Evolutionary conservation across 2,888 invertebrate genomes (phyloP), one percentile per base, ranked within the genome.

Genomic region (Palloptera scutellata): DNA sequence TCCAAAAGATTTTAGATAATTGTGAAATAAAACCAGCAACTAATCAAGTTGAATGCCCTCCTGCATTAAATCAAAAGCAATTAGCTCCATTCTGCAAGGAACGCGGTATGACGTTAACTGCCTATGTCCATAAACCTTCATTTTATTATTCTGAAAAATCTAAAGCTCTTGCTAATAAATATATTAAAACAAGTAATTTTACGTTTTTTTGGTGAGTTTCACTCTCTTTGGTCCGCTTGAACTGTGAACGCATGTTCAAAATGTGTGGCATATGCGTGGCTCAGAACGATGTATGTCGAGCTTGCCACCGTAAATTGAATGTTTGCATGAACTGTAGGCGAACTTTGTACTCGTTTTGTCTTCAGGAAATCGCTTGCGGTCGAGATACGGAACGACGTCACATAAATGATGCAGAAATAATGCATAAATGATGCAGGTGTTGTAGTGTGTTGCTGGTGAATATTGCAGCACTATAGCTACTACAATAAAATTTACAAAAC

Each of bases 41-140:
- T 2, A 88, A 89, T 70, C 92, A 92, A 68, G 84, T 85, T 9
- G 85, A 85, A 70, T 84, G 83, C 60, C 80, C 92, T 76, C 88
- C 93, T 1, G 91, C 91, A 74, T 85, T 93, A 2, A 91, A 90
- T 72, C 92, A 94, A 77, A 89, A 88, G 43, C 88, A 89, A 48
- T 81, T 94, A 40, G 88, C 90, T 0, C 83, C 89, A 1, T 93
- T 90, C 78, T 92, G 94, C 81, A 87, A 88, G 62, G 81, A 87
- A 9, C 87, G 88, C 51, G 86, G 86, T 58, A 90, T 96, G 55
- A 84, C 86, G 0, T 83, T 95, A 73, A 90, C 87, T 79, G 94
- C 86, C 0, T 95, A 92, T 83, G 90, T 91, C 48, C 93, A 79
- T 15, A 80, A 75, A 67, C 88, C 90, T 0, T 84, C 77, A 3